Evolutionary conservation across 2,797 vertebrate genomes (phyloP).

Genomic region (Hydrocynus forskahlii): DNA sequence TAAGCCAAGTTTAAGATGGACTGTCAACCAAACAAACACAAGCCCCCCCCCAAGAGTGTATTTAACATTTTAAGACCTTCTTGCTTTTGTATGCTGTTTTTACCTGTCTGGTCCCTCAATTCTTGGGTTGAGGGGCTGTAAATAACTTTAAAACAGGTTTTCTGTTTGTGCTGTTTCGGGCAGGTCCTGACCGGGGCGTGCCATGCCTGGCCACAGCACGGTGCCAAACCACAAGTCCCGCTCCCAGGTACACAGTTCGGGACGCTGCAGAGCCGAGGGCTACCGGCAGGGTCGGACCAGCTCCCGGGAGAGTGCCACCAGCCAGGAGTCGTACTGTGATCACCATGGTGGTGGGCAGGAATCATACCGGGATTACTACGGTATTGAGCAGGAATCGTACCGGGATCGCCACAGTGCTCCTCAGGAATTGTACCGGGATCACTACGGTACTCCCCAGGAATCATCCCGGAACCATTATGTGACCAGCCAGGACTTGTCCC

Average conservation of each 20-base stretch:
- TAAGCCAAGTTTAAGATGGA: neutral
- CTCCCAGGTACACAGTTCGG: slow-evolving; percentile 62
- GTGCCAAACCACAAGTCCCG: slow-evolving; percentile 74
- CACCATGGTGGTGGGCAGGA: slow-evolving; percentile 71
- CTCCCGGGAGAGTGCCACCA: slow-evolving; percentile 65
- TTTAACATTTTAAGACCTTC: no score
- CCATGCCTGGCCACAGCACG: slow-evolving; percentile 88
- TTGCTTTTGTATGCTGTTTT: no score
- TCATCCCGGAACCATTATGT: slow-evolving; percentile 29
- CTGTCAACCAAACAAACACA: neutral
- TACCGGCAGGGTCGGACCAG: slow-evolving; percentile 65
- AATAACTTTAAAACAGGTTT: no score
- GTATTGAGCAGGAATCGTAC: neutral
- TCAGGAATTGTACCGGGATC: slow-evolving; percentile 5
- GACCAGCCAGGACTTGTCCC: slow-evolving; percentile 74
- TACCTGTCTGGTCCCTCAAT: no score
- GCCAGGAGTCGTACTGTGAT: slow-evolving; percentile 71
- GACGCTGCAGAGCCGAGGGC: slow-evolving; percentile 67
- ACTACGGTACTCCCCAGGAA: neutral
- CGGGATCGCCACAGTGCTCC: no score
- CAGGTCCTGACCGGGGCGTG: slow-evolving; percentile 82
- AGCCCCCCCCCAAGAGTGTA: no score
- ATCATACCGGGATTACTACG: slow-evolving; percentile 63
- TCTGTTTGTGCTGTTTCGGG: neutral
- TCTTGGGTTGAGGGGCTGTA: no score